Percentiles rank a stretch among this genome's conserved stretches.
These are phyloP conservation scores for Acromyrmex heyeri DNA, from an alignment of 1,140 invertebrate genomes.

Conservation along the genomic window DNA sequence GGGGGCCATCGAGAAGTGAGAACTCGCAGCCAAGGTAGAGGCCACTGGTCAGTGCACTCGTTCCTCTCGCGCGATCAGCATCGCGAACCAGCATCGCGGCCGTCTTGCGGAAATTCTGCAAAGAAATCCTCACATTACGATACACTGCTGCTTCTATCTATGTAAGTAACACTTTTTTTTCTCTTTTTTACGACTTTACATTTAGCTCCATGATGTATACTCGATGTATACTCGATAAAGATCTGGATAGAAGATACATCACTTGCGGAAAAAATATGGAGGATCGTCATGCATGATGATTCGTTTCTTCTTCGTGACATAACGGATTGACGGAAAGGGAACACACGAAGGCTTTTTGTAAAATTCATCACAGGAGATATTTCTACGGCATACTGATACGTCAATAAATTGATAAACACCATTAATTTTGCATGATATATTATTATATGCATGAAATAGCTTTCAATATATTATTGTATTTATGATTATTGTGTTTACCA, in stretches of 20 bases:
- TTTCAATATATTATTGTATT: neutral
- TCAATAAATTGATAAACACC: neutral
- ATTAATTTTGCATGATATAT: neutral
- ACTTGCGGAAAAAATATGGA: neutral
- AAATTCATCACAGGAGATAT: neutral
- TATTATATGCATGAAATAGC: neutral
- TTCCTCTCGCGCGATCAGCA: slow-evolving; percentile 16
- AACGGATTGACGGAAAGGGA: neutral
- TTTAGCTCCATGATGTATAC: neutral
- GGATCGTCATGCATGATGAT: neutral
- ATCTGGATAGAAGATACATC: neutral
- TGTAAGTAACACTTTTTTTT: neutral
- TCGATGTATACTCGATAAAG: no score
- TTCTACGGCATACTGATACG: neutral
- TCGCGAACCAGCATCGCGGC: no score
- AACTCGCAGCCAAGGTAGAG: slow-evolving; percentile 24
- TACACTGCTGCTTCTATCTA: neutral
- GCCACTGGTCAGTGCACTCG: slow-evolving; percentile 50
- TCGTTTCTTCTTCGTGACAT: neutral
- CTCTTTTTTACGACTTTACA: neutral
- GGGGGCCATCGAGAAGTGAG: slow-evolving; percentile 1
- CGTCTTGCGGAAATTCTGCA: neutral
- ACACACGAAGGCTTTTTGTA: neutral
- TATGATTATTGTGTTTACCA: neutral
- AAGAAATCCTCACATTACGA: neutral